Conservation (phyloP, 2,888 invertebrate genomes). For the Adelphocoris suturalis region DNA sequence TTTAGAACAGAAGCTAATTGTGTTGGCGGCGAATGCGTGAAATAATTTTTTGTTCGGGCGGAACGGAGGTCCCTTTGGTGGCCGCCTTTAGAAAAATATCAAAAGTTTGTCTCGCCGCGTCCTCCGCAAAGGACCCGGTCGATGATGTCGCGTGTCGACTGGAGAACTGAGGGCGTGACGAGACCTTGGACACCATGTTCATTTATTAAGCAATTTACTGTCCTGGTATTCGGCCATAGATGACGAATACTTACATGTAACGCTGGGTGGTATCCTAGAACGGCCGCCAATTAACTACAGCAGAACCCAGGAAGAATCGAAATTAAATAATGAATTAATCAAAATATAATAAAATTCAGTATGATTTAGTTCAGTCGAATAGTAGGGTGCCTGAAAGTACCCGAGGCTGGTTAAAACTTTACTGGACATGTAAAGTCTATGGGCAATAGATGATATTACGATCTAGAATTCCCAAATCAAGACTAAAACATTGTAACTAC, state of each 20-base stretch:
- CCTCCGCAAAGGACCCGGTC: conserved; percentile 36
- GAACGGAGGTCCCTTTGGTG: neutral
- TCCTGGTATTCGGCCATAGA: neutral
- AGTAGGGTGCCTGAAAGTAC: too few species aligned
- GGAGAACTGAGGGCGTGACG: conserved; percentile 27
- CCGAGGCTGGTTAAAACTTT: too few species aligned
- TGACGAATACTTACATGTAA: neutral
- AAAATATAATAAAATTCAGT: too few species aligned
- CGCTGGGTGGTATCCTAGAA: too few species aligned
- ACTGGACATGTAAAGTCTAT: too few species aligned
- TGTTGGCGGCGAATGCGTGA: conserved; percentile 44
- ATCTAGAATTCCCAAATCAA: too few species aligned
- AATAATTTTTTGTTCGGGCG: conserved; percentile 46
- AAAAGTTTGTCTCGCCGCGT: conserved; percentile 19
- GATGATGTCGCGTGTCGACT: conserved; percentile 37
- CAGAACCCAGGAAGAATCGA: too few species aligned
- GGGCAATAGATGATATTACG: too few species aligned
- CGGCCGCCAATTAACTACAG: too few species aligned
- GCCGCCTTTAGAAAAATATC: conserved; percentile 25
- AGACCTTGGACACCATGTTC: neutral
- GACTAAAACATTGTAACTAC: too few species aligned
- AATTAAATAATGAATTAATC: too few species aligned
- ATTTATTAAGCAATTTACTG: neutral
- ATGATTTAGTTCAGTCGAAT: too few species aligned
- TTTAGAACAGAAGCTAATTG: conserved; percentile 49